These are phyloP conservation scores for Eucidaris tribuloides DNA, from an alignment of 35 echinoderm and acorn worm genomes.

Conservation along the genomic window DNA sequence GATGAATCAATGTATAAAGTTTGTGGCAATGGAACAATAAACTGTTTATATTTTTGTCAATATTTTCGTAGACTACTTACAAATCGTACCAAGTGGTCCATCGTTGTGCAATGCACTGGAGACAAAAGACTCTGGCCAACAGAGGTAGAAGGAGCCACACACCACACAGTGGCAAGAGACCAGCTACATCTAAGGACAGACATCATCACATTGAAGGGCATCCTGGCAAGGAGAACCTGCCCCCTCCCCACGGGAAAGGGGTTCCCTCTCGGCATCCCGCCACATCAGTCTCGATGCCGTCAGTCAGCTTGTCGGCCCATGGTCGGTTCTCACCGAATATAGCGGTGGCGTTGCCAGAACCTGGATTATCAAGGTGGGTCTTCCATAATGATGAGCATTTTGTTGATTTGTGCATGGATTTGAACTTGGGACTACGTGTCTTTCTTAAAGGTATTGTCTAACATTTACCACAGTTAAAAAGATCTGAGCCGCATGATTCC, in stretches of 20 bases:
- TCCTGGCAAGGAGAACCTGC: background rate
- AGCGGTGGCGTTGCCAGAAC: background rate
- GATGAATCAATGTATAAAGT: too few relatives aligned
- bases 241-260: background rate
- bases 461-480: too few relatives aligned
- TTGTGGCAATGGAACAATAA: too few relatives aligned
- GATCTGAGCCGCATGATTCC: too few relatives aligned
- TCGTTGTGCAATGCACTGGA: constrained; percentile 77
- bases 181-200: background rate
- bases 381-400: too few relatives aligned
- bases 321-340: background rate
- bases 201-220: background rate
- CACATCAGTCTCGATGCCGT: background rate
- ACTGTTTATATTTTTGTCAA: too few relatives aligned
- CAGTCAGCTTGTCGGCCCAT: background rate
- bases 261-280: background rate
- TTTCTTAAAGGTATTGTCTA: too few relatives aligned
- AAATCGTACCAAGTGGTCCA: constrained; percentile 56
- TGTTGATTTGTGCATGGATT: too few relatives aligned
- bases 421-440: too few relatives aligned
- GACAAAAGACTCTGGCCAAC: constrained; percentile 51
- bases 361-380: too few relatives aligned
- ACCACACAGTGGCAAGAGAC: background rate
- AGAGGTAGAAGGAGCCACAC: background rate
- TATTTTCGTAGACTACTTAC: constrained; percentile 48